Base-by-base conservation (phyloP, 2,113 vertebrate species). In the Nanorana parkeri region DNA sequence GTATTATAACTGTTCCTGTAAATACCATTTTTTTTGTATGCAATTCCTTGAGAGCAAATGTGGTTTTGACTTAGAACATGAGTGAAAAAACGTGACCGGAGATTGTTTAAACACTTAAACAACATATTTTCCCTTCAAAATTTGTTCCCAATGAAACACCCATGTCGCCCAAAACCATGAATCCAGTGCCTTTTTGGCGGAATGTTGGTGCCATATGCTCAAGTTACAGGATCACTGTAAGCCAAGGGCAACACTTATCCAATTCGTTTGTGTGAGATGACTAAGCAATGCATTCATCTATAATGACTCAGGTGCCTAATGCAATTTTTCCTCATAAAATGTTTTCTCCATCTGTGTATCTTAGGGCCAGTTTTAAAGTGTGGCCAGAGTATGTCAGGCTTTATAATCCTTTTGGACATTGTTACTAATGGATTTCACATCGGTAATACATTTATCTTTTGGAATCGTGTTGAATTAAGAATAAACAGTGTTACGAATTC, bases 241-340 rank as follows among this genome's bases (percentile, higher is more conserved):
- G 71, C 71, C 71, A 74, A 74, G 29, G 32, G 51, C 71, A 74
- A 56, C 71, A 58, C n/a, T n/a, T 74, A 58, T 21, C 58, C 23
- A 13, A 54, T 16, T 54, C 28, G n/a, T 2, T 54, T 47, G 29
- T 28, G 54, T 58, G 54, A 74, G 58, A 20, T 58, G 54, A 58
- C 52, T 56, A 74, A 74, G 54, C 54, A 74, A 58, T 20, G 24
- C 15, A 69, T 29, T 74, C 23, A 74, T 56, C 24, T 28, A 15
- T 29, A 20, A 74, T 28, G 54, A 74, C 26, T 58, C 17, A 58
- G 71, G 71, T 28, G 54, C 17, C 71, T 28, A 56, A 1, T 55
- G 51, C 23, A 51, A 21, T 51, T 58, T 55, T 58, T 17, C 21
- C 54, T 54, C 52, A 56, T 17, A 32, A 26, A 19, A 58, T 74